Evolutionary conservation across 2,888 invertebrate genomes (phyloP), one percentile per base, ranked within the genome.

Genomic region (Rhaphigaster nebulosa): DNA sequence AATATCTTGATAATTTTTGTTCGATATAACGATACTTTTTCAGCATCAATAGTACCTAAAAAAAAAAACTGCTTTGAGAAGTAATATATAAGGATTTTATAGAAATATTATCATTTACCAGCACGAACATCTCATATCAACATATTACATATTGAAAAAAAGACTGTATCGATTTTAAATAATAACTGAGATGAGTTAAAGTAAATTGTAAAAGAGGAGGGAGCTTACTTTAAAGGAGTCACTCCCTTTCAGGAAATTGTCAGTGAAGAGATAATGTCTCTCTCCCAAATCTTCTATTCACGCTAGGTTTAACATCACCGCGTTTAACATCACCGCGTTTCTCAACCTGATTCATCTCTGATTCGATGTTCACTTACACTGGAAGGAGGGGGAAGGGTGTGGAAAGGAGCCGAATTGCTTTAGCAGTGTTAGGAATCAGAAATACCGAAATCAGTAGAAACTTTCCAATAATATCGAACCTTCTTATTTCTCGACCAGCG

Each of bases 191-290:
- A n/a, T 60, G 60, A n/a, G n/a, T 60, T 60, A n/a, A 60, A 60
- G n/a, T 60, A 60, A n/a, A 60, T n/a, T 60, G 6, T n/a, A 12
- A 5, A 65, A 65, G 12, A 65, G 8, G 23, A 15, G 12, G 15
- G 45, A n/a, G 84, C 15, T 50, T 45, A 45, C 84, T n/a, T n/a
- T n/a, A 84, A 50, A 50, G 45, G 45, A 84, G 84, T 26, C 45
- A 84, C 45, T 84, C 84, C 8, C 45, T n/a, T 13, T n/a, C 45
- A 84, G 84, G 84, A 84, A 84, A 84, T 84, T 84, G 84, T 18
- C 2, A 0, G 1, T 13, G 15, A 3, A n/a, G 45, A 84, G 84
- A 84, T 84, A 84, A 84, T 84, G 84, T 13, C n/a, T n/a, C n/a
- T 1, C 26, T 13, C 2, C 45, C 38, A 50, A 84, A 84, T 84